These are phyloP conservation scores for Ivindomyrus marchei DNA, from an alignment of 2,113 vertebrate genomes.

Conservation along the genomic window DNA sequence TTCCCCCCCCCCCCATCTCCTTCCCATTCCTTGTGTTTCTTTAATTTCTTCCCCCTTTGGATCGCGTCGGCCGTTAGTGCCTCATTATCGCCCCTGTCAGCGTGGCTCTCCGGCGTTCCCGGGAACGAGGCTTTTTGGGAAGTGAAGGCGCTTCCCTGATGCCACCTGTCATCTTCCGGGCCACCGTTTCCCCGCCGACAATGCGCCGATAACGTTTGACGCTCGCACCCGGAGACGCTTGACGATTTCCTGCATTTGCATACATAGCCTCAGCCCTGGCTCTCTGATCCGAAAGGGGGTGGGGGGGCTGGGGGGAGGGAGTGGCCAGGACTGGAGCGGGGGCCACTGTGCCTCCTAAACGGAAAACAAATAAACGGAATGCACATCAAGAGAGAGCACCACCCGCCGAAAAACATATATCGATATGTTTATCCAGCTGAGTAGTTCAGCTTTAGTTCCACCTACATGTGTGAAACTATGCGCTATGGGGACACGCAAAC, in stretches of 20 bases:
- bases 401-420: slow-evolving; percentile 31
- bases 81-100: slow-evolving; percentile 29
- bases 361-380: slow-evolving; percentile 62
- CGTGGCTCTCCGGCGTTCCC: background rate
- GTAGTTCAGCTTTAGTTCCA: background rate
- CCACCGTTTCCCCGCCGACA: slow-evolving; percentile 50
- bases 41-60: background rate
- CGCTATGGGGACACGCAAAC: background rate
- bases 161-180: slow-evolving; percentile 29
- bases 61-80: slow-evolving; percentile 10
- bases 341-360: slow-evolving; percentile 61
- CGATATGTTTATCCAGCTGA: slow-evolving; percentile 45
- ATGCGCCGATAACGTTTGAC: slow-evolving; percentile 64
- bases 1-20: background rate
- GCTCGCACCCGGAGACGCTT: slow-evolving; percentile 61
- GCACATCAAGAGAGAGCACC: slow-evolving; percentile 36
- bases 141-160: background rate
- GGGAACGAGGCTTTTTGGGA: background rate
- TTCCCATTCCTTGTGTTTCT: background rate
- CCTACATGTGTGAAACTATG: background rate
- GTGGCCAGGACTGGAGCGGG: slow-evolving; percentile 25
- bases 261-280: slow-evolving; percentile 63
- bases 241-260: slow-evolving; percentile 64
- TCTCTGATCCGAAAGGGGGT: slow-evolving; percentile 50
- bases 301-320: background rate